These are phyloP conservation scores for Psephotus haematonotus DNA, from an alignment of 2,113 vertebrate species.

Conservation along the genomic window DNA sequence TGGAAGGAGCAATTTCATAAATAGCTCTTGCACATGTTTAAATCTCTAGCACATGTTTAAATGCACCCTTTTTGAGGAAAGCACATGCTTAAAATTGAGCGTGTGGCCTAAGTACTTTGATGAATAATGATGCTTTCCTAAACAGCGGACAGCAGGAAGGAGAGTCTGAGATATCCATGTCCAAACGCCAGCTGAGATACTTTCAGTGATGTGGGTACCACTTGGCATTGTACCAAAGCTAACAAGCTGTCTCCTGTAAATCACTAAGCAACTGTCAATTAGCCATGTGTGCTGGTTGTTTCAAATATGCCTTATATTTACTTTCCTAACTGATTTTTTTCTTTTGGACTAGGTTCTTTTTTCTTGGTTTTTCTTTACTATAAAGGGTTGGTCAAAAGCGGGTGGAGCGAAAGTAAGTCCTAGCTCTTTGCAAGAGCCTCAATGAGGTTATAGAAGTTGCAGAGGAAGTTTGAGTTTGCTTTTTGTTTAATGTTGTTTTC, in stretches of 20 bases:
- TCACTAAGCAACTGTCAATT: constrained; percentile 9
- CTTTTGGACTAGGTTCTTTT: not conserved
- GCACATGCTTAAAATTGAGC: not conserved
- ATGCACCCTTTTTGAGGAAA: constrained; percentile 6
- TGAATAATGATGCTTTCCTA: not conserved
- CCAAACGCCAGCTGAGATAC: not conserved
- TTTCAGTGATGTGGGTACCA: not conserved
- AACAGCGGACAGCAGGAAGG: not conserved
- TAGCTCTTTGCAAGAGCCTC: not conserved
- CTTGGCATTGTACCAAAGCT: not conserved
- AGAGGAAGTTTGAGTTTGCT: constrained; percentile 53
- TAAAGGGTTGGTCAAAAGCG: not conserved
- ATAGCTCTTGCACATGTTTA: not conserved
- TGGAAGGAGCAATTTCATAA: constrained; percentile 27
- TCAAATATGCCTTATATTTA: not conserved
- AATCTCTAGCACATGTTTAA: not conserved
- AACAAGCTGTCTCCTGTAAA: not conserved
- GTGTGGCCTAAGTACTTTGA: not conserved
- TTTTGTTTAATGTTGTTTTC: constrained; percentile 65
- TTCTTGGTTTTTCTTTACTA: not conserved
- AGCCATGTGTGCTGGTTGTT: not conserved
- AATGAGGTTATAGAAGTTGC: constrained; percentile 22
- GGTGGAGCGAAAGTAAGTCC: not conserved
- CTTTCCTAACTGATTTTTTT: constrained; percentile 5
- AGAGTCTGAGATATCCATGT: not conserved